Evolutionary conservation across 1,140 invertebrate species (phyloP).

Genomic region (Heterodera carotae): DNA sequence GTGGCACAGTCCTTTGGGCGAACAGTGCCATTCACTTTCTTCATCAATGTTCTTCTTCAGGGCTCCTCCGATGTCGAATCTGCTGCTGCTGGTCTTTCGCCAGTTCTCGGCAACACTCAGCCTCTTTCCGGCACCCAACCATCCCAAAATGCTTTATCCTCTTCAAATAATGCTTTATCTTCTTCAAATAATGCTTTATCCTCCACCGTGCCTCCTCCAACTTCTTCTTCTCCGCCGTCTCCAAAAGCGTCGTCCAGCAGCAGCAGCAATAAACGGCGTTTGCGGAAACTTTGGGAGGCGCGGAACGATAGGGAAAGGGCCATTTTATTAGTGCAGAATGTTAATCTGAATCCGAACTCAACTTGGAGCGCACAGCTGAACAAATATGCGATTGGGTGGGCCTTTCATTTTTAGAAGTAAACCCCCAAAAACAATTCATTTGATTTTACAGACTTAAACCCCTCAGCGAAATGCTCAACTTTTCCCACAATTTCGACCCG

Average conservation of each 20-base stretch:
- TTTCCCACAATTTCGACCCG: conserved; percentile 23
- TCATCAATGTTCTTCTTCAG: no score
- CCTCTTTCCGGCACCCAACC: not conserved
- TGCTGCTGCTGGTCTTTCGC: not conserved
- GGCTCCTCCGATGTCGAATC: not conserved
- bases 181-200: not conserved
- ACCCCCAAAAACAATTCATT: not conserved
- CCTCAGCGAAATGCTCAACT: conserved; percentile 26
- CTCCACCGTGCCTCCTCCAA: not conserved
- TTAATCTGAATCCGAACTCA: conserved; percentile 21
- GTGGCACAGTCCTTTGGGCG: no score
- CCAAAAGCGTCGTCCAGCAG: no score
- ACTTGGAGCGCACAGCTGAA: conserved; percentile 25
- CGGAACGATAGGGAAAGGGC: conserved; percentile 22
- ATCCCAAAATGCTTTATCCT: not conserved
- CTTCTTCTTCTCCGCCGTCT: not conserved
- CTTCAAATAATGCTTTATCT: not conserved
- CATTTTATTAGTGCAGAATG: conserved; percentile 10
- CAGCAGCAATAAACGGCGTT: not conserved
- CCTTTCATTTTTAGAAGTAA: not conserved
- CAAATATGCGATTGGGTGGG: conserved; percentile 24
- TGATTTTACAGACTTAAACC: conserved; percentile 10
- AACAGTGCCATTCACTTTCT: no score
- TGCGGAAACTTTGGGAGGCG: conserved; percentile 7
- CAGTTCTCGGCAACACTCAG: not conserved